phyloP scores from a whole-genome alignment of 2,113 vertebrate genomes.

The Oryzias javanicus region DNA sequence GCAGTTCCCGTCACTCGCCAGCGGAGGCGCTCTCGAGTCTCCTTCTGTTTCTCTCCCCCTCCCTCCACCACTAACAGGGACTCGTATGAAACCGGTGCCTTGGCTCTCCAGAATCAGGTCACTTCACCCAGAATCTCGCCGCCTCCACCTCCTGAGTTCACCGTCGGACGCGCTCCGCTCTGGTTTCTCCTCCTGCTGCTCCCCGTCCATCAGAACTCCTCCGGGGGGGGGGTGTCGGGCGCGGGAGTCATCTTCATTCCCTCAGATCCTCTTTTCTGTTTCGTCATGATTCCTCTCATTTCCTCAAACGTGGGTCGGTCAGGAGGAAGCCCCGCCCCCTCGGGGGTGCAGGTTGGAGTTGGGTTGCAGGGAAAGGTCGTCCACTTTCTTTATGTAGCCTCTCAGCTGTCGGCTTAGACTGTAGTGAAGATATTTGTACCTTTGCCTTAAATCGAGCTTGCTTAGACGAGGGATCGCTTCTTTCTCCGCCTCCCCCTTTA shows the following conservation, averaged over 20 bases:
- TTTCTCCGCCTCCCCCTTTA: slow-evolving; percentile 48
- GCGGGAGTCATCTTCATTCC: too few species aligned
- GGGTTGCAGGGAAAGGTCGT: slow-evolving; percentile 29
- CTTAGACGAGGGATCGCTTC: slow-evolving; percentile 61
- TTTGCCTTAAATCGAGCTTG: slow-evolving; percentile 72
- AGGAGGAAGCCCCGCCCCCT: neutral
- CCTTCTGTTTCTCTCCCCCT: neutral
- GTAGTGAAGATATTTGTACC: slow-evolving; percentile 51
- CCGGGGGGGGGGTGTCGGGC: too few species aligned
- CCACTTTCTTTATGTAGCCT: slow-evolving; percentile 31
- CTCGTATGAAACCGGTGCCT: slow-evolving; percentile 47
- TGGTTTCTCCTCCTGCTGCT: too few species aligned
- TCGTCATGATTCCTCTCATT: too few species aligned
- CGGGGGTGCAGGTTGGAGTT: neutral
- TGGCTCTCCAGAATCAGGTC: slow-evolving; percentile 26
- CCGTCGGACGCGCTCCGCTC: neutral
- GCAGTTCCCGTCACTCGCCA: too few species aligned
- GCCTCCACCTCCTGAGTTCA: neutral
- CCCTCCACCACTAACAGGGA: slow-evolving; percentile 18
- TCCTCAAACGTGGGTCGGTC: neutral
- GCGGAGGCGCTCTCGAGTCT: neutral
- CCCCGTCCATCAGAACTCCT: too few species aligned
- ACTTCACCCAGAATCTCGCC: slow-evolving; percentile 18
- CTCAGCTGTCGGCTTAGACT: slow-evolving; percentile 39
- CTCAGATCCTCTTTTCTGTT: too few species aligned